Conservation (phyloP, 2,888 invertebrate species). For the Caenorhabditis sp. region DNA sequence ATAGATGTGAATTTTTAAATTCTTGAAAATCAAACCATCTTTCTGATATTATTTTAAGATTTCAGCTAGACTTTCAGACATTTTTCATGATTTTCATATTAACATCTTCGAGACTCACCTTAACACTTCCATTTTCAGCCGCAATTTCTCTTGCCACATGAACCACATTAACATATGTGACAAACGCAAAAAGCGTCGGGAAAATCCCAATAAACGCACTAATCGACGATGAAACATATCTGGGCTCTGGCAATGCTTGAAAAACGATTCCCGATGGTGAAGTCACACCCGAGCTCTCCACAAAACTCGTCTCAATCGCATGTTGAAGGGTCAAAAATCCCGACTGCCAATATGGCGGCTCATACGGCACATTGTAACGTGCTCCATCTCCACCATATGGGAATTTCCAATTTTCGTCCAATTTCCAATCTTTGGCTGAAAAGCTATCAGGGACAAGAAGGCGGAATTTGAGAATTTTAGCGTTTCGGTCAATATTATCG, state of each 20-base stretch:
- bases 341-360: slow-evolving; percentile 61
- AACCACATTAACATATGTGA: slow-evolving; percentile 56
- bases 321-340: slow-evolving; percentile 61
- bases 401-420: slow-evolving; percentile 15
- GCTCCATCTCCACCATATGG: slow-evolving; percentile 14
- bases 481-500: slow-evolving; percentile 13
- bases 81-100: no score
- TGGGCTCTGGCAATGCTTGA: slow-evolving; percentile 41
- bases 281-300: slow-evolving; percentile 11
- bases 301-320: slow-evolving; percentile 54
- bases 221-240: slow-evolving; percentile 27
- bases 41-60: no score
- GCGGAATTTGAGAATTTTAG: slow-evolving; percentile 17
- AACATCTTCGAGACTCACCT: slow-evolving; percentile 22
- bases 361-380: slow-evolving; percentile 25
- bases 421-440: slow-evolving; percentile 17
- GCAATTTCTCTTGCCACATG: slow-evolving; percentile 64
- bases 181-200: slow-evolving; percentile 57
- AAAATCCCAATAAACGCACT: slow-evolving; percentile 39
- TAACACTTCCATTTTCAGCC: slow-evolving; percentile 61
- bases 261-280: slow-evolving; percentile 10
- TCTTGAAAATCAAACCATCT: no score
- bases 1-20: no score
- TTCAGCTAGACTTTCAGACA: no score
- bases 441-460: slow-evolving; percentile 18